A percentile compares a stretch with the other conserved stretches of the same genome.
Evolutionary conservation across 2,888 invertebrate species (phyloP).

Genomic region (Xanthia togata): DNA sequence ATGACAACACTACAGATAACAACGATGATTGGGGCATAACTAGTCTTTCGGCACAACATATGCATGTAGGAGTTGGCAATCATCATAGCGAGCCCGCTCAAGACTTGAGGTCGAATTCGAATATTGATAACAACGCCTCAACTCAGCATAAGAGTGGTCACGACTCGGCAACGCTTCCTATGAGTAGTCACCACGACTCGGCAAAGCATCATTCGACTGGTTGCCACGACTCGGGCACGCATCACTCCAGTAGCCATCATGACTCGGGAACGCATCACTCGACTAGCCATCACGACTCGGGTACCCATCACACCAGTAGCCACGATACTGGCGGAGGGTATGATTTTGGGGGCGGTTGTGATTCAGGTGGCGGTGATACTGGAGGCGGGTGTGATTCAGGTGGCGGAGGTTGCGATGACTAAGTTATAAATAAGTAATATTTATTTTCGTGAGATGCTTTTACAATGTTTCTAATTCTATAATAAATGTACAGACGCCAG

Average conservation of each 20-base stretch:
- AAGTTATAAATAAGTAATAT: background rate
- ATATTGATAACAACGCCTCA: conserved; percentile 7
- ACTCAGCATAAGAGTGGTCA: conserved; percentile 15
- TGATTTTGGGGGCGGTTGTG: conserved; percentile 31
- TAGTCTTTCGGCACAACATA: conserved; percentile 33
- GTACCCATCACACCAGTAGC: conserved; percentile 27
- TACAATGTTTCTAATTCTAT: background rate
- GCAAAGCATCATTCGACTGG: conserved; percentile 16
- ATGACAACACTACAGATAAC: conserved; percentile 33
- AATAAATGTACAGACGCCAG: background rate
- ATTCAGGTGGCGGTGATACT: conserved; percentile 31
- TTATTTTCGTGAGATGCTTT: background rate
- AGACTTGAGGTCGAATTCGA: conserved; percentile 16
- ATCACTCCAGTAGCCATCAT: conserved; percentile 20
- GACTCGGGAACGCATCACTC: conserved; percentile 14
- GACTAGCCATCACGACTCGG: conserved; percentile 12
- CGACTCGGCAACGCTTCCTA: conserved; percentile 16
- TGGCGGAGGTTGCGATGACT: conserved; percentile 46
- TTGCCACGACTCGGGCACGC: background rate
- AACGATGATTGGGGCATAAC: conserved; percentile 51
- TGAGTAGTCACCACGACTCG: conserved; percentile 6
- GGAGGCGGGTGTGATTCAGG: conserved; percentile 15
- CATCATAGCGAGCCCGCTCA: conserved; percentile 13
- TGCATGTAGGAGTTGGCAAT: conserved; percentile 23
- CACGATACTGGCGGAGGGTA: conserved; percentile 39